These are phyloP conservation scores for Endomychus coccineus DNA, from an alignment of 2,888 invertebrate species.

Conservation along the genomic window DNA sequence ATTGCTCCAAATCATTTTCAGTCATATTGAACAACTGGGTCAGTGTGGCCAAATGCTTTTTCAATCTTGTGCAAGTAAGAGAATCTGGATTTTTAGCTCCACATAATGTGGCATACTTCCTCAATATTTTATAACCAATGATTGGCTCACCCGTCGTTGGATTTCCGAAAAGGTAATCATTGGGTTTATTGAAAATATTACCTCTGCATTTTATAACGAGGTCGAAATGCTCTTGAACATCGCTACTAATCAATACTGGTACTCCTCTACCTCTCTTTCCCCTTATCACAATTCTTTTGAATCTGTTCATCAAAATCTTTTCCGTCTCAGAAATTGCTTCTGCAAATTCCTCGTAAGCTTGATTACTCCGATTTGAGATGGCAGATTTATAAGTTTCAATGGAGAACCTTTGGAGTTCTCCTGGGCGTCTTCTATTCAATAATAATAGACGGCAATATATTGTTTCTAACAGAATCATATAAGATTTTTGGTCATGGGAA, in stretches of 20 bases:
- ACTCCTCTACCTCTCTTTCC: constrained; percentile 26
- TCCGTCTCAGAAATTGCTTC: no score
- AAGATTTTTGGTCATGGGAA: constrained; percentile 11
- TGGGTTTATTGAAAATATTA: constrained; percentile 5
- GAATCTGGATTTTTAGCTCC: constrained; percentile 25
- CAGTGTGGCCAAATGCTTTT: constrained; percentile 28
- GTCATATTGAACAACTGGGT: constrained; percentile 26
- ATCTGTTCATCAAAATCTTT: constrained; percentile 15
- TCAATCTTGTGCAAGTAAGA: constrained; percentile 22
- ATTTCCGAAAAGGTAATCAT: constrained; percentile 17
- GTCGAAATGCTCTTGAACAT: constrained; percentile 22
- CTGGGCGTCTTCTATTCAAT: constrained; percentile 22
- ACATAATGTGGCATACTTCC: constrained; percentile 15
- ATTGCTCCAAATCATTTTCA: constrained; percentile 25
- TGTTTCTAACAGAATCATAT: constrained; percentile 14
- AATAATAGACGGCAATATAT: constrained; percentile 23
- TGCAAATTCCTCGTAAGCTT: no score
- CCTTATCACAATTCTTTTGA: constrained; percentile 25
- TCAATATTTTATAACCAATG: constrained; percentile 13
- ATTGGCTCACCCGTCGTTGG: constrained; percentile 12
- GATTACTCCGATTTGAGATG: no score
- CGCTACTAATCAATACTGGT: constrained; percentile 22
- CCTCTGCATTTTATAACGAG: constrained; percentile 11
- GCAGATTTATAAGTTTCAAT: constrained; percentile 2
- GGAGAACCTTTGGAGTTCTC: constrained; percentile 15